phyloP scores from a whole-genome alignment of 2,113 vertebrate genomes.

The Octodon degus region DNA sequence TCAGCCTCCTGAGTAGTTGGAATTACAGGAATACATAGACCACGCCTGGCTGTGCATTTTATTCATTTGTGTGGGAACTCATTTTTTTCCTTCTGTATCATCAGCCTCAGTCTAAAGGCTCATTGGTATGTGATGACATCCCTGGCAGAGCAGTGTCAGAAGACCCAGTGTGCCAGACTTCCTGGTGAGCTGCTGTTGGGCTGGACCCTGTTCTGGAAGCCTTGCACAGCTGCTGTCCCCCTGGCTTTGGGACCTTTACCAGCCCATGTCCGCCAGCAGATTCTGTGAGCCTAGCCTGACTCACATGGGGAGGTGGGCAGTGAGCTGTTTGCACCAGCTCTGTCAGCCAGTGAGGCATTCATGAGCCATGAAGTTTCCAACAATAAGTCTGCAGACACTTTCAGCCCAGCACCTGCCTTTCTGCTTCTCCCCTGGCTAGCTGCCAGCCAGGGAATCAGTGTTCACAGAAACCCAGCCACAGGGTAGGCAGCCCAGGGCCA shows the following conservation, averaged over 20 bases:
- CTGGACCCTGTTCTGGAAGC: not conserved
- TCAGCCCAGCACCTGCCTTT: conserved; percentile 68
- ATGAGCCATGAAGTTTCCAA: conserved; percentile 73
- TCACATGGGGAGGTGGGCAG: not conserved
- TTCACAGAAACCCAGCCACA: not conserved
- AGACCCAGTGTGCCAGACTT: not conserved
- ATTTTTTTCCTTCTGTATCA: not conserved
- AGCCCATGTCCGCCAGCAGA: not conserved
- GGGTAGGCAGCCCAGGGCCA: not conserved
- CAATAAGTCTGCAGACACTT: conserved; percentile 33
- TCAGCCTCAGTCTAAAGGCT: not conserved
- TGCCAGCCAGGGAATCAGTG: conserved; percentile 10
- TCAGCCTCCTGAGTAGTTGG: not conserved
- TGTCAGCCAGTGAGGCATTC: not conserved
- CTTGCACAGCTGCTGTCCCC: not conserved
- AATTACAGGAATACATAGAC: not conserved
- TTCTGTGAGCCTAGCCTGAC: not conserved
- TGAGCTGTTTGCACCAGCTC: not conserved
- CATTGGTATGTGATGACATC: not conserved
- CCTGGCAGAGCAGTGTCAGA: not conserved
- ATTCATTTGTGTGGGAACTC: not conserved
- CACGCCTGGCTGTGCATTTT: not conserved
- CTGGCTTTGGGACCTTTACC: not conserved
- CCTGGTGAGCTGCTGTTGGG: not conserved
- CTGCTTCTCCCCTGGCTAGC: conserved; percentile 28